phyloP scores from a whole-genome alignment of 2,113 vertebrate genomes.

The Cichladusa arquata region DNA sequence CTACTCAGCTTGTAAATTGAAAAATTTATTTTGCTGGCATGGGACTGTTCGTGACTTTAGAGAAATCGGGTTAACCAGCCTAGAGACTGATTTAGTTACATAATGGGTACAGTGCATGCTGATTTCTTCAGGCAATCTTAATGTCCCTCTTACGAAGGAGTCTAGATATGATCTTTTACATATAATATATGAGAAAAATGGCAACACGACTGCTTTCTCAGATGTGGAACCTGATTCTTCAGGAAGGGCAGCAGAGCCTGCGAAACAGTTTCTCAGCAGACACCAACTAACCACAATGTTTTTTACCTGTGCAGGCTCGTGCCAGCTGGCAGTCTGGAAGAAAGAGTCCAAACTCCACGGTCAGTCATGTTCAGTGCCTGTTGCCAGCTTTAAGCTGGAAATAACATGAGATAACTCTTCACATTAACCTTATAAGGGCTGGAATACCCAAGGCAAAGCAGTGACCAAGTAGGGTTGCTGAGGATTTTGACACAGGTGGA shows the following conservation, averaged over 20 bases:
- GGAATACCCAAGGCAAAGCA: neutral
- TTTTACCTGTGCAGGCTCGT: accelerated
- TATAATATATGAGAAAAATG: neutral
- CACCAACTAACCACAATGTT: neutral
- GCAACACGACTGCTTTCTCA: neutral
- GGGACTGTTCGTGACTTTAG: neutral
- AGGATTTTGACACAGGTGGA: neutral
- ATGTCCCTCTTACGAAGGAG: neutral
- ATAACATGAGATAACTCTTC: accelerated
- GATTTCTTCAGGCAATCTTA: neutral
- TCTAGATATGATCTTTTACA: neutral
- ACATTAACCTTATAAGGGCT: accelerated
- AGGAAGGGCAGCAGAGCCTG: neutral
- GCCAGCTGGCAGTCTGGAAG: neutral
- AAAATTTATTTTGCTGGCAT: neutral
- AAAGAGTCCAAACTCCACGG: neutral
- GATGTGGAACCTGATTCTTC: neutral
- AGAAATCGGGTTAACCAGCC: neutral
- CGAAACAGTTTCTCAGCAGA: neutral
- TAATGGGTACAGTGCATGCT: neutral
- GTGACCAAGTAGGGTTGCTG: neutral
- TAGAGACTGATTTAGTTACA: neutral
- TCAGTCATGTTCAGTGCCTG: neutral
- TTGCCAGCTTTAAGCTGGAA: neutral
- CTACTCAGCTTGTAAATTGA: neutral